Percentiles rank a stretch among this genome's conserved stretches.
These are phyloP conservation scores for Poeciliopsis occidentalis DNA, from an alignment of 2,113 vertebrate species.

Conservation along the genomic window DNA sequence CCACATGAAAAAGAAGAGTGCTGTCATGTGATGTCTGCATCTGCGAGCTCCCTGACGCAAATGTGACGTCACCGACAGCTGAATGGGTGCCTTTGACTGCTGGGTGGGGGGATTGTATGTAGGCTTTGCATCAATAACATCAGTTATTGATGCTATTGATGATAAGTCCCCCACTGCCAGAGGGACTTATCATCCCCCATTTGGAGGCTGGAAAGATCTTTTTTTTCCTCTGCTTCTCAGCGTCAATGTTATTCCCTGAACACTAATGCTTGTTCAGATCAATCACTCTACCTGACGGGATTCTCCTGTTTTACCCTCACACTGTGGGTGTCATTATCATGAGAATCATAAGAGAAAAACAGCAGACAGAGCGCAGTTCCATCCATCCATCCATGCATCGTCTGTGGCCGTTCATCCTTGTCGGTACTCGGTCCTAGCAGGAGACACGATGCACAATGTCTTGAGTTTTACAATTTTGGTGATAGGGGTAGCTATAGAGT, in stretches of 20 bases:
- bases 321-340: conserved; percentile 1
- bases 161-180: conserved; percentile 14
- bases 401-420: no score
- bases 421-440: no score
- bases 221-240: conserved; percentile 22
- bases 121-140: conserved; percentile 49
- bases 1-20: conserved; percentile 62
- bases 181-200: conserved; percentile 12
- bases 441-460: no score
- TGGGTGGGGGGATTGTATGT: background rate
- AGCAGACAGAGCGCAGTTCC: background rate
- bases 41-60: conserved; percentile 67
- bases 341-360: conserved; percentile 9
- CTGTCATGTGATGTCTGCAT: conserved; percentile 74
- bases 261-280: conserved; percentile 3
- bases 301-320: background rate
- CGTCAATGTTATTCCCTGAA: conserved; percentile 9
- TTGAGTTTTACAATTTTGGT: no score
- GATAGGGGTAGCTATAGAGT: no score
- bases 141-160: background rate
- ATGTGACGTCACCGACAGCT: conserved; percentile 60
- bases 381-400: background rate
- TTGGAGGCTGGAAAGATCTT: conserved; percentile 10
- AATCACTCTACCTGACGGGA: background rate
- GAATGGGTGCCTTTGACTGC: conserved; percentile 68